A percentile compares a stretch with the other conserved stretches of the same genome.
Conservation (phyloP, 1,140 invertebrate species). For the Drosophila quadrilineata region DNA sequence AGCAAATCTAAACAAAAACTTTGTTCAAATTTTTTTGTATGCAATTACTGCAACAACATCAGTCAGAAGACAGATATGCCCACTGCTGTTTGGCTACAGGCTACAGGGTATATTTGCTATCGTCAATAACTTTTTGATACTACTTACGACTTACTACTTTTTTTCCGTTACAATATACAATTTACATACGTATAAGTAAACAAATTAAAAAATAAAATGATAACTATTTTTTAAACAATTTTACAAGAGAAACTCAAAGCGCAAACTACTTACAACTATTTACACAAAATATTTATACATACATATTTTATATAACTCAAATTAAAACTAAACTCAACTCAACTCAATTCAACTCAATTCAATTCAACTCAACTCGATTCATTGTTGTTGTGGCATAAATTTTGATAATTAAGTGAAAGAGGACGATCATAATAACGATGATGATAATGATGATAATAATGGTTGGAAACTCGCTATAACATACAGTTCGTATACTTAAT, state of each 20-base stretch:
- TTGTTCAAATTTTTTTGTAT: constrained; percentile 50
- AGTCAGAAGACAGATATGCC: too few relatives aligned
- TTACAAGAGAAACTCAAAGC: constrained; percentile 42
- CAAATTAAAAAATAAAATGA: constrained; percentile 25
- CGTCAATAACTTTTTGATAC: constrained; percentile 77
- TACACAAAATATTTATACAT: constrained; percentile 13
- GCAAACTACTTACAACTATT: constrained; percentile 19
- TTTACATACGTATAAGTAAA: constrained; percentile 71
- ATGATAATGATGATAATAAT: too few relatives aligned
- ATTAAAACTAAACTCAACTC: not conserved
- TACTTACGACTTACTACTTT: constrained; percentile 64
- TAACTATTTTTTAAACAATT: constrained; percentile 73
- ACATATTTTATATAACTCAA: constrained; percentile 1
- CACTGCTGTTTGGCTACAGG: too few relatives aligned
- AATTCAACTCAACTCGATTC: constrained; percentile 1
- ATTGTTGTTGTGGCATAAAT: constrained; percentile 21
- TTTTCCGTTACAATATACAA: constrained; percentile 76
- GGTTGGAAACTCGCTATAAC: constrained; percentile 35
- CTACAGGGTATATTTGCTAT: too few relatives aligned
- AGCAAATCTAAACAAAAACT: constrained; percentile 61
- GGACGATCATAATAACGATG: not conserved
- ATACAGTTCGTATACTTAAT: constrained; percentile 47
- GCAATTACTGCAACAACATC: constrained; percentile 50
- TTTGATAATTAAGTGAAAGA: constrained; percentile 1
- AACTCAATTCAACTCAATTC: not conserved